Conservation (phyloP, 2,888 invertebrate species). For the Gnatocerus cornutus region DNA sequence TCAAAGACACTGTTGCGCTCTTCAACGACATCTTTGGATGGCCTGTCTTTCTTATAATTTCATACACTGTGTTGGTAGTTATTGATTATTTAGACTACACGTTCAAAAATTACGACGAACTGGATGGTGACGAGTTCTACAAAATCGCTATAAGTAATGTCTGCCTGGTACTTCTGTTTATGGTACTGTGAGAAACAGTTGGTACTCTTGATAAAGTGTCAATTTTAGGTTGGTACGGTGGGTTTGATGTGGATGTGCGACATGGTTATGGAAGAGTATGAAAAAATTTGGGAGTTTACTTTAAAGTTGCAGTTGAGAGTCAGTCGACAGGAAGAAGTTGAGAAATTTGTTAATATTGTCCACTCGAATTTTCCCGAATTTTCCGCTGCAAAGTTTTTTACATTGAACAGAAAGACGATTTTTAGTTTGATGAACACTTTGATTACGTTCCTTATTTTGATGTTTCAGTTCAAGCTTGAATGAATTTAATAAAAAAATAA, state of each 20-base stretch:
- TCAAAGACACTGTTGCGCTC: background rate
- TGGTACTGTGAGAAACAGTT: background rate
- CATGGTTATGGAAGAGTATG: background rate
- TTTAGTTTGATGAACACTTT: background rate
- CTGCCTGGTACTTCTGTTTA: background rate
- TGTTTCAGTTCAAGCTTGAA: constrained; percentile 6
- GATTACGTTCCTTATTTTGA: background rate
- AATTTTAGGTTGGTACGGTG: background rate
- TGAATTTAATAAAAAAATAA: too few species aligned
- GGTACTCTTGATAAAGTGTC: background rate
- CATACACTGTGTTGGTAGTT: background rate
- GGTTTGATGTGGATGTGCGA: background rate
- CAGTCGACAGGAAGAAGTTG: background rate
- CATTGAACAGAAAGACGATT: background rate
- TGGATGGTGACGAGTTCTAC: background rate
- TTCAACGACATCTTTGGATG: constrained; percentile 5
- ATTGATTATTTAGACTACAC: constrained; percentile 1
- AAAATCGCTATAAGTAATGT: background rate
- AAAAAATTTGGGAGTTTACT: background rate
- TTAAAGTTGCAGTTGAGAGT: background rate
- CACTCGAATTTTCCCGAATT: background rate
- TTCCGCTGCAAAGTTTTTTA: constrained; percentile 1
- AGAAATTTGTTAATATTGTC: background rate
- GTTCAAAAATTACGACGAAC: background rate
- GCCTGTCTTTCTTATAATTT: background rate